Conservation (phyloP, 2,888 invertebrate species). For the Caenorhabditis sp. region DNA sequence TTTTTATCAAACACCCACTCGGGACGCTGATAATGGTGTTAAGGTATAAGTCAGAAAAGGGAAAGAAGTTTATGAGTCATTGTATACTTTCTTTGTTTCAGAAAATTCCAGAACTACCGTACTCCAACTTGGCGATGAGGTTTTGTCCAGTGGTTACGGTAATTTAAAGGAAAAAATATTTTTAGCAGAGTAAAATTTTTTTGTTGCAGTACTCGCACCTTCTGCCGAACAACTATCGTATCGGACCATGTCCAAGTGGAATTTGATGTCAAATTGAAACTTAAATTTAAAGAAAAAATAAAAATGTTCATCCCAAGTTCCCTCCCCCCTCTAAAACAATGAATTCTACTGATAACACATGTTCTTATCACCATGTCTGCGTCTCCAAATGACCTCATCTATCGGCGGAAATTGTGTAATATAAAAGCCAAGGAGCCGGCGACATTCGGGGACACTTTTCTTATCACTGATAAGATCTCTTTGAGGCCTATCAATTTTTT, state of each 20-base stretch:
- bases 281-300: too few species aligned
- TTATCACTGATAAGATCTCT: background rate
- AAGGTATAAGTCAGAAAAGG: background rate
- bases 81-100: background rate
- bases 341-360: constrained; percentile 1
- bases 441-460: background rate
- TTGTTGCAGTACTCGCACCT: constrained; percentile 1
- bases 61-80: too few species aligned
- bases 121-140: background rate
- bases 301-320: too few species aligned
- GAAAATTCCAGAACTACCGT: constrained; percentile 5
- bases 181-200: background rate
- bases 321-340: background rate
- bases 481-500: background rate
- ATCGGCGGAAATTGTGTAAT: constrained; percentile 16
- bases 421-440: constrained; percentile 1
- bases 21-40: constrained; percentile 13
- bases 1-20: background rate
- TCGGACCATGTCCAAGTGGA: background rate
- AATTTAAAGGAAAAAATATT: background rate
- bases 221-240: background rate
- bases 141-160: constrained; percentile 6
- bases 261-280: background rate
- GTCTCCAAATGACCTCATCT: constrained; percentile 36
- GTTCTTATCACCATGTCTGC: constrained; percentile 15